Conservation (phyloP, 2,113 vertebrate species). For the Neopipo cinnamomea region DNA sequence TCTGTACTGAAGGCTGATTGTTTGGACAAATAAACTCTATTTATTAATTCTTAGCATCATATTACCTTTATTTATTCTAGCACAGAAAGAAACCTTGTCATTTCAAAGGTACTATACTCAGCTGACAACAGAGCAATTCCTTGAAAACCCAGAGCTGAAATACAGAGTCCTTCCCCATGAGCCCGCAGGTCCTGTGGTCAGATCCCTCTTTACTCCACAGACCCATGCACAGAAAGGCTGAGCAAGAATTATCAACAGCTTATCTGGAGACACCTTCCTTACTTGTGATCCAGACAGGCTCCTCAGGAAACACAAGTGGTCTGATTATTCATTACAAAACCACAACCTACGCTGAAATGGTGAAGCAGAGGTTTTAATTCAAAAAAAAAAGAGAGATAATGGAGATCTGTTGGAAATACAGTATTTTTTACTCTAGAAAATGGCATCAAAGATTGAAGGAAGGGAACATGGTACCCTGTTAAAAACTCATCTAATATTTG, state of each 20-base stretch:
- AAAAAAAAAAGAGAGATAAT: neutral
- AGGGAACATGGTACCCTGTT: accelerated
- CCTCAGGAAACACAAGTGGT: neutral
- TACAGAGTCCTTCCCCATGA: neutral
- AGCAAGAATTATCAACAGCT: neutral
- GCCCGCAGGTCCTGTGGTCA: accelerated
- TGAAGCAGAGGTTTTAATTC: neutral
- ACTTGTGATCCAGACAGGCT: neutral
- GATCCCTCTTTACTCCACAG: neutral
- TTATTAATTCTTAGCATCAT: neutral
- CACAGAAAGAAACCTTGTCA: neutral
- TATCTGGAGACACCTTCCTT: neutral
- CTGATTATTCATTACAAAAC: neutral
- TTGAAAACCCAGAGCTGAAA: neutral
- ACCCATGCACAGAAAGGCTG: neutral
- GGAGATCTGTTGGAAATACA: neutral
- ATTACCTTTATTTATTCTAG: neutral
- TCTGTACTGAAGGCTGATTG: neutral
- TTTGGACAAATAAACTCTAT: neutral
- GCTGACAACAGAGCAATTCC: neutral
- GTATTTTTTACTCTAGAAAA: neutral
- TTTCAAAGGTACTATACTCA: neutral
- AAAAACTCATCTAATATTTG: neutral
- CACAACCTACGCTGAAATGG: neutral
- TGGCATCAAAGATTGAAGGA: neutral